A percentile compares a stretch with the other conserved stretches of the same genome.
These are phyloP conservation scores for Pinctada fucata DNA, from an alignment of 2,888 invertebrate species.

Conservation along the genomic window DNA sequence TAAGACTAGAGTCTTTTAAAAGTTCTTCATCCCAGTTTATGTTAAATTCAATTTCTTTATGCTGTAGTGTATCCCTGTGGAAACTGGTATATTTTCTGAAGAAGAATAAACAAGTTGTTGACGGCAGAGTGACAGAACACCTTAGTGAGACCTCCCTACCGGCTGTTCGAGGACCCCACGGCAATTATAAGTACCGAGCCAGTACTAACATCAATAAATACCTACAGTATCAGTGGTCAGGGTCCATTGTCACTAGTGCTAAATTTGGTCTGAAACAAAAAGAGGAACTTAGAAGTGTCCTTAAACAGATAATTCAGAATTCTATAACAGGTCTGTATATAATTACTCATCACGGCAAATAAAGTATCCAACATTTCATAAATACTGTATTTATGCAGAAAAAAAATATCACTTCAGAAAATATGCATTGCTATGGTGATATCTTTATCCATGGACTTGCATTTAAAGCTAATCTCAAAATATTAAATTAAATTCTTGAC, in stretches of 20 bases:
- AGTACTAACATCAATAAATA: constrained; percentile 17
- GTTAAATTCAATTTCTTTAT: too few species aligned
- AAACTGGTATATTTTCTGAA: constrained; percentile 51
- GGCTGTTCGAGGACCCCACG: constrained; percentile 38
- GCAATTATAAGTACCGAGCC: constrained; percentile 23
- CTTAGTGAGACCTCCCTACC: constrained; percentile 36
- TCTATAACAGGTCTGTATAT: constrained; percentile 35
- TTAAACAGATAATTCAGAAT: constrained; percentile 39
- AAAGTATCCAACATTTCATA: too few species aligned
- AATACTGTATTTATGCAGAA: too few species aligned
- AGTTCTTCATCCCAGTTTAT: too few species aligned
- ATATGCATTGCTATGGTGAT: neutral
- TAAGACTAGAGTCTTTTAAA: too few species aligned
- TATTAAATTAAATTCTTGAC: too few species aligned
- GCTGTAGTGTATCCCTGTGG: constrained; percentile 49
- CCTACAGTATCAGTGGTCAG: constrained; percentile 41
- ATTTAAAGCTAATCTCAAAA: neutral
- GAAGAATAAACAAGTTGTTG: constrained; percentile 34
- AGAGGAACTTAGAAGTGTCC: constrained; percentile 29
- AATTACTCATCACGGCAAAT: too few species aligned
- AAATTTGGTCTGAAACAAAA: constrained; percentile 45
- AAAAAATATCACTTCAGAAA: neutral
- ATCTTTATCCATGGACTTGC: neutral
- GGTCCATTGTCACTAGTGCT: constrained; percentile 41
- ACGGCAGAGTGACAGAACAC: constrained; percentile 41